A percentile compares a stretch with the other conserved stretches of the same genome.
Conservation (phyloP, 2,797 vertebrate genomes). For the Decapterus maruadsi region DNA sequence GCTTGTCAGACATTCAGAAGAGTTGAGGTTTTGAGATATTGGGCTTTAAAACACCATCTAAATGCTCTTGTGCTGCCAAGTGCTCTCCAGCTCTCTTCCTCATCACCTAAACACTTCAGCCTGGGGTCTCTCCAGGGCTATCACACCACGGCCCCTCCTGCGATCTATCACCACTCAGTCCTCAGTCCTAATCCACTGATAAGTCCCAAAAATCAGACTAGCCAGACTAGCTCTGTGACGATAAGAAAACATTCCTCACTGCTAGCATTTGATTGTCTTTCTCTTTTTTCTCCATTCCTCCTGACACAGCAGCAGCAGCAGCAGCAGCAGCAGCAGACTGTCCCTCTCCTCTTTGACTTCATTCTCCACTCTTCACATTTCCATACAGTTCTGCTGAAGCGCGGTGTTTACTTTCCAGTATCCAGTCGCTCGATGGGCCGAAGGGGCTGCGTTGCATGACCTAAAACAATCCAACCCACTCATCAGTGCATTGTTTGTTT, state of each 20-base stretch:
- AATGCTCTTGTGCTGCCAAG: slow-evolving; percentile 52
- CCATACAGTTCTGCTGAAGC: slow-evolving; percentile 24
- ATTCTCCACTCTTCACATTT: slow-evolving; percentile 30
- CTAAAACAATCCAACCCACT: slow-evolving; percentile 53
- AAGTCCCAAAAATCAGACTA: slow-evolving; percentile 64
- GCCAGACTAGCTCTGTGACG: slow-evolving; percentile 66
- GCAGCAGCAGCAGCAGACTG: slow-evolving; percentile 6
- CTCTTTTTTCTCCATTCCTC: slow-evolving; percentile 16
- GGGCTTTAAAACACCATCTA: slow-evolving; percentile 36
- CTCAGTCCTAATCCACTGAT: slow-evolving; percentile 68
- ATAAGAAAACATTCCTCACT: slow-evolving; percentile 78
- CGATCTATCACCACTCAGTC: slow-evolving; percentile 69
- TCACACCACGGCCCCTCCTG: slow-evolving; percentile 37
- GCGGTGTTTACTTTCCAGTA: slow-evolving; percentile 62
- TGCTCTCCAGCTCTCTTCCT: slow-evolving; percentile 27
- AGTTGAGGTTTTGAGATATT: slow-evolving; percentile 32
- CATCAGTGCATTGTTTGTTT: slow-evolving; percentile 74
- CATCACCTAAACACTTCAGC: slow-evolving; percentile 54
- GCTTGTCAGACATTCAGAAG: slow-evolving; percentile 35
- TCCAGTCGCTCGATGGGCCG: slow-evolving; percentile 52
- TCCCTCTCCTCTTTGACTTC: slow-evolving; percentile 6
- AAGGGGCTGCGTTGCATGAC: slow-evolving; percentile 45
- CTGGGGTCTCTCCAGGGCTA: slow-evolving; percentile 48
- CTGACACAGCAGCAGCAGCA: background rate
- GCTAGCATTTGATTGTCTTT: slow-evolving; percentile 40